phyloP scores from a whole-genome alignment of 2,888 invertebrate species.

The Tenodera sinensis region DNA sequence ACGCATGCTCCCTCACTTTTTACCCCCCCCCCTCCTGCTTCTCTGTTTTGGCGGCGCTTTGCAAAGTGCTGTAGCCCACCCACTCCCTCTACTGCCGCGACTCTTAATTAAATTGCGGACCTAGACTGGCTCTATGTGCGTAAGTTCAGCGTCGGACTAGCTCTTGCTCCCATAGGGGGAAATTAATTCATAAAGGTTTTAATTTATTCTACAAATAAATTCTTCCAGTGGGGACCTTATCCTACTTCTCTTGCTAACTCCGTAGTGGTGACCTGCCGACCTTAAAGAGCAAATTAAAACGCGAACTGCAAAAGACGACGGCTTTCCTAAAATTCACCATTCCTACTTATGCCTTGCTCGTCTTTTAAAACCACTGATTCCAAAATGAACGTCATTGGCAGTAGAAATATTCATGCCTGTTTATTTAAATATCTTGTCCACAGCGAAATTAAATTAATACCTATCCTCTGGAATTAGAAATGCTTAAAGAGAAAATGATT shows the following conservation, averaged over 20 bases:
- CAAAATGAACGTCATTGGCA: too few species aligned
- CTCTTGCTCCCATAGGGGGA: neutral
- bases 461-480: too few species aligned
- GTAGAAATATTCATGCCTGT: too few species aligned
- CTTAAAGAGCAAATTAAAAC: neutral
- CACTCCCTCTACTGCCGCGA: neutral
- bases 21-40: neutral
- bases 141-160: neutral
- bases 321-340: neutral
- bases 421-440: too few species aligned
- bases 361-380: neutral
- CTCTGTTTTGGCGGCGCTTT: neutral
- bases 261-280: neutral
- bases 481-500: too few species aligned
- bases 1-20: neutral
- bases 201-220: neutral
- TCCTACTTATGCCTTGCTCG: neutral
- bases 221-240: neutral
- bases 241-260: neutral
- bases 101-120: constrained; percentile 6
- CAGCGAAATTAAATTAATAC: too few species aligned
- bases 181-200: neutral
- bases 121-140: neutral
- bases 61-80: neutral
- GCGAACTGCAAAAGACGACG: neutral